A percentile compares a stretch with the other conserved stretches of the same genome.
Evolutionary conservation across 2,797 vertebrate genomes (phyloP).

Genomic region (Sebastes wilsoni): DNA sequence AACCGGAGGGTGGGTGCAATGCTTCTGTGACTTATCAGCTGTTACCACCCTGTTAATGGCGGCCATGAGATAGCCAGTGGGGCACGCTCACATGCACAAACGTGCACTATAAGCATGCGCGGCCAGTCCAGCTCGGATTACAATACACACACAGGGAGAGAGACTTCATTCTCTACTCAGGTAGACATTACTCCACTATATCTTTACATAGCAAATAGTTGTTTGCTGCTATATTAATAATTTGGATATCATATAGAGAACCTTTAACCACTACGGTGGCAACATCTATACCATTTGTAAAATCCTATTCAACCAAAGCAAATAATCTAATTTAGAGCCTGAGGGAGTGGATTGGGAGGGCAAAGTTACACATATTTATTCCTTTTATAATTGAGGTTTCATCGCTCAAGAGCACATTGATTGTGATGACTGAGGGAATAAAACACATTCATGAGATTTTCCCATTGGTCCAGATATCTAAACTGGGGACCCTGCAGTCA

Average conservation of each 20-base stretch:
- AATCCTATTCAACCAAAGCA: not conserved
- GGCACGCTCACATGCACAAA: not conserved
- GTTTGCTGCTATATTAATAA: not conserved
- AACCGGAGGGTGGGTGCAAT: too few relatives aligned
- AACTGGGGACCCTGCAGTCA: slow-evolving; percentile 1
- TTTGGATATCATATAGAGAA: not conserved
- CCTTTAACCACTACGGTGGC: not conserved
- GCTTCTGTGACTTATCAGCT: too few relatives aligned
- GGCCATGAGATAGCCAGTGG: too few relatives aligned
- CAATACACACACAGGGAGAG: too few relatives aligned
- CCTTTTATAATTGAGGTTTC: not conserved
- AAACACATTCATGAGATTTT: slow-evolving; percentile 11
- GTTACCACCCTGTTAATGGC: too few relatives aligned
- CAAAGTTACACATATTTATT: not conserved
- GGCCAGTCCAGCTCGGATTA: not conserved
- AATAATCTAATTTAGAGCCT: not conserved
- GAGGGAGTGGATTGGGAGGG: not conserved
- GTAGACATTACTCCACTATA: not conserved
- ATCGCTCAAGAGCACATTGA: not conserved
- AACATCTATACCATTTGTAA: not conserved
- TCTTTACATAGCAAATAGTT: not conserved
- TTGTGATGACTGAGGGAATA: not conserved
- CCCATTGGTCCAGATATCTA: slow-evolving; percentile 5
- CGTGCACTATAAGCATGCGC: not conserved
- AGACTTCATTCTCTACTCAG: too few relatives aligned